A percentile compares a stretch with the other conserved stretches of the same genome.
Evolutionary conservation across 2,113 vertebrate species (phyloP).

Genomic region (Chaetura pelagica): DNA sequence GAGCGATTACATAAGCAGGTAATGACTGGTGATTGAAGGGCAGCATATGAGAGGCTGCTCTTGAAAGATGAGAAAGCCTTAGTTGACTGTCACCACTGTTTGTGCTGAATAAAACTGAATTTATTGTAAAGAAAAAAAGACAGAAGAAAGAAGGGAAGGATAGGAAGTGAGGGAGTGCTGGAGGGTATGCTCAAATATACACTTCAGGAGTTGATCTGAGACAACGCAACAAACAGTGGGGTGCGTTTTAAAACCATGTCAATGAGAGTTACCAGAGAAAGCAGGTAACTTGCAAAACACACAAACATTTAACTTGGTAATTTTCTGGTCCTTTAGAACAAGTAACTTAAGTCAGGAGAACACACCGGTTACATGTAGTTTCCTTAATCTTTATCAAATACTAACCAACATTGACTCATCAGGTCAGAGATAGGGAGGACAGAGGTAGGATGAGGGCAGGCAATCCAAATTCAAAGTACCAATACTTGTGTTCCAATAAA

Average conservation of each 20-base stretch:
- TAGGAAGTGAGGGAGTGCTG: accelerated
- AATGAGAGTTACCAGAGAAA: background rate
- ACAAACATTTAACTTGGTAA: background rate
- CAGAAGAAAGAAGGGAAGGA: background rate
- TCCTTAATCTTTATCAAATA: background rate
- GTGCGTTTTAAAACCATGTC: background rate
- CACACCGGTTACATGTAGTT: background rate
- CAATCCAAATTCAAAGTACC: background rate
- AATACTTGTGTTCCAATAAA: background rate
- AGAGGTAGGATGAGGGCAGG: background rate
- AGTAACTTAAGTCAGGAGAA: background rate
- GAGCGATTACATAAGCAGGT: background rate
- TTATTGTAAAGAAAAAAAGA: background rate
- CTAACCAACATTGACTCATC: background rate
- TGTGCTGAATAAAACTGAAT: background rate
- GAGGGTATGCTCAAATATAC: background rate
- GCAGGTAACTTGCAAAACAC: background rate
- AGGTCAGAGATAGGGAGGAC: background rate
- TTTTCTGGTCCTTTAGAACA: background rate
- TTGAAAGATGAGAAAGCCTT: background rate
- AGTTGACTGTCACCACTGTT: background rate
- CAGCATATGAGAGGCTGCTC: background rate
- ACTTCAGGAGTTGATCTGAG: background rate
- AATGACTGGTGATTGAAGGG: background rate
- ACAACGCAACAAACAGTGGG: background rate